Percentiles rank a stretch among this genome's conserved stretches.
Evolutionary conservation across 2,113 vertebrate species (phyloP).

Genomic region (Psittacula cyanocephala): DNA sequence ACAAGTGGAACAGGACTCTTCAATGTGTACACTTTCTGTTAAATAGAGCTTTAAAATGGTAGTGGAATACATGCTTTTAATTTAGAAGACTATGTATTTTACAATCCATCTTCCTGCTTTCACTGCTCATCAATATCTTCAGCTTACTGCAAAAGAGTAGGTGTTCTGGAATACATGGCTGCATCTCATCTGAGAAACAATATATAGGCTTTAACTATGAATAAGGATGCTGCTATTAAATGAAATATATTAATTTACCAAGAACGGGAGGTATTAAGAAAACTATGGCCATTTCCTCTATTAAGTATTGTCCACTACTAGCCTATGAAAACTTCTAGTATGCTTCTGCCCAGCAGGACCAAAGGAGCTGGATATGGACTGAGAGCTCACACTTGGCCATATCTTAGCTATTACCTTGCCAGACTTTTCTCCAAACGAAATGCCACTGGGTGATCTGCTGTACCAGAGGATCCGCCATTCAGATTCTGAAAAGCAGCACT

Average conservation of each 20-base stretch:
- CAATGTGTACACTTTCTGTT: background rate
- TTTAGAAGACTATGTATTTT: background rate
- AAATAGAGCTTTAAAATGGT: background rate
- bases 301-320: background rate
- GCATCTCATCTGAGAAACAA: background rate
- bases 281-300: background rate
- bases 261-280: background rate
- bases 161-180: background rate
- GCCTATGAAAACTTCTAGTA: background rate
- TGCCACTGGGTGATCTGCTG: background rate
- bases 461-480: background rate
- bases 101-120: background rate
- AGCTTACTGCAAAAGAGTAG: background rate
- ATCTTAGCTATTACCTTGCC: background rate
- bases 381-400: background rate
- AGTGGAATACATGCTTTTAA: background rate
- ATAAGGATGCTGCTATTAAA: background rate
- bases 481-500: background rate
- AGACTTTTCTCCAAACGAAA: background rate
- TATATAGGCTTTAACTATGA: background rate
- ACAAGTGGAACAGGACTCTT: background rate
- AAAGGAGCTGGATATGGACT: background rate
- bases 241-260: background rate
- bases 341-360: background rate
- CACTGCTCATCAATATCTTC: background rate